Evolutionary conservation across 2,888 invertebrate genomes (phyloP).

Genomic region (Luperina testacea): DNA sequence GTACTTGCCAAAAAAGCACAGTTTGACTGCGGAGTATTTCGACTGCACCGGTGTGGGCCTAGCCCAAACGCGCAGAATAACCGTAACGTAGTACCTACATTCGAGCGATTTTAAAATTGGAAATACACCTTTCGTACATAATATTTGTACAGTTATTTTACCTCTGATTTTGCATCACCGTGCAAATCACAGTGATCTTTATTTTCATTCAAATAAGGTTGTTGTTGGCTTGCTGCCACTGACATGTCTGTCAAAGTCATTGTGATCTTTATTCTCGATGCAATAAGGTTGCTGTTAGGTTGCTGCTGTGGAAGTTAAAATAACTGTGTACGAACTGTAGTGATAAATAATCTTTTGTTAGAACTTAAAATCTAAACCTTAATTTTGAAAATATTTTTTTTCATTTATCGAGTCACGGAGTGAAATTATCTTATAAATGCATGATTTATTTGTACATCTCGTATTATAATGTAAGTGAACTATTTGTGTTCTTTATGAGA

Average conservation of each 20-base stretch:
- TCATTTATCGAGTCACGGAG: not conserved
- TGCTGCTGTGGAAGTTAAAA: no score
- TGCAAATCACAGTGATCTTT: not conserved
- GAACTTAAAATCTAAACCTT: not conserved
- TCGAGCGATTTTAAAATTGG: not conserved
- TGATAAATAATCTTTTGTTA: not conserved
- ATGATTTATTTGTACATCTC: not conserved
- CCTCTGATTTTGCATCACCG: not conserved
- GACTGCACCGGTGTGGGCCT: not conserved
- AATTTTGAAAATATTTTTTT: not conserved
- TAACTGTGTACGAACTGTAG: no score
- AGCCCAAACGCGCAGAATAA: not conserved
- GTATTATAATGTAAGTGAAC: not conserved
- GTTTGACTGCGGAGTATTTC: slow-evolving; percentile 24
- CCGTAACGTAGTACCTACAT: no score
- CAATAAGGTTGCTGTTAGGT: no score
- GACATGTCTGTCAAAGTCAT: not conserved
- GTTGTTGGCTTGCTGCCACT: not conserved
- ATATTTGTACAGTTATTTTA: not conserved
- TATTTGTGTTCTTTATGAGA: not conserved
- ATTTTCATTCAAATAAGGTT: not conserved
- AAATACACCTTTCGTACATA: not conserved
- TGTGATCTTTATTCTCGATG: no score
- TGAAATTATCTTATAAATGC: not conserved
- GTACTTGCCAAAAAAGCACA: not conserved